These are phyloP conservation scores for Metacarcinus magister DNA, from an alignment of 2,888 invertebrate species.

Conservation along the genomic window DNA sequence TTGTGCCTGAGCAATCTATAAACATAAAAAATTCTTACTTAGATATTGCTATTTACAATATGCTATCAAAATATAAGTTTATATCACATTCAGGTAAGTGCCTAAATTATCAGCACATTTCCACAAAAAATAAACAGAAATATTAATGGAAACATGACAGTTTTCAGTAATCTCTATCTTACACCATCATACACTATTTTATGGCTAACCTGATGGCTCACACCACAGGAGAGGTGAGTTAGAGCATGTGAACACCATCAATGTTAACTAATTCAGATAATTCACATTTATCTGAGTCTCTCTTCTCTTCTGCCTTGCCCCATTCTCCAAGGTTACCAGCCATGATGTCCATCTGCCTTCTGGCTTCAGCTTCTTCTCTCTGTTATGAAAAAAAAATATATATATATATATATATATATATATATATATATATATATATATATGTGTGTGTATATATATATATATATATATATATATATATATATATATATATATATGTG, in stretches of 20 bases:
- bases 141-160: neutral
- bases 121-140: neutral
- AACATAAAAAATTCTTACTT: conserved; percentile 3
- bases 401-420: neutral
- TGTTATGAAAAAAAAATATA: conserved; percentile 48
- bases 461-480: neutral
- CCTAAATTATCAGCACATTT: neutral
- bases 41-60: neutral
- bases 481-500: neutral
- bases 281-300: conserved; percentile 63
- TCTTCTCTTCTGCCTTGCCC: conserved; percentile 74
- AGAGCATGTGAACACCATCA: conserved; percentile 71
- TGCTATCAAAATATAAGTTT: conserved; percentile 42
- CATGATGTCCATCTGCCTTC: conserved; percentile 75
- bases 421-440: too few relatives aligned
- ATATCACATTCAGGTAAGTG: conserved; percentile 49
- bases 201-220: neutral
- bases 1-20: conserved; percentile 20
- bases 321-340: conserved; percentile 79
- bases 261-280: conserved; percentile 64
- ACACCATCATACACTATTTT: neutral
- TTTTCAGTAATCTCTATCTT: neutral
- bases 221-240: neutral
- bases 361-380: conserved; percentile 76
- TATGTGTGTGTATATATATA: neutral